Conservation (phyloP, 1,140 invertebrate genomes). For the Tetraneura akinire region DNA sequence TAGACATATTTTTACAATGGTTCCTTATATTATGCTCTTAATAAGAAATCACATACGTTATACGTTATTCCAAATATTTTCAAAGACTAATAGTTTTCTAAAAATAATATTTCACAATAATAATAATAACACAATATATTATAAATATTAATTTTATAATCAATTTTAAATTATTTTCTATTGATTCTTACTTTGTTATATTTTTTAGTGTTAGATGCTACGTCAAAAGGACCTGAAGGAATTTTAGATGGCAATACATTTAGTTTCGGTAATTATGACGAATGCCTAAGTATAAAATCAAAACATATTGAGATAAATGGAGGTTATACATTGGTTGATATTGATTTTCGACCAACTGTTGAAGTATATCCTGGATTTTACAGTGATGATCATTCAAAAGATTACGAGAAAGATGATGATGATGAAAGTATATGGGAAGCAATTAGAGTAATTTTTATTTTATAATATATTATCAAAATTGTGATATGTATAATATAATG, state of each 20-base stretch:
- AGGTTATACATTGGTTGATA: conserved; percentile 26
- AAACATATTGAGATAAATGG: conserved; percentile 18
- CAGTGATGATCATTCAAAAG: conserved; percentile 15
- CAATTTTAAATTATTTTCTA: not conserved
- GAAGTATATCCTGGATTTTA: not conserved
- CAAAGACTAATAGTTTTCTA: too few species aligned
- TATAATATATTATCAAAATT: not conserved
- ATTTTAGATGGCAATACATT: conserved; percentile 22
- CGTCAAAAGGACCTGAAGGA: conserved; percentile 41
- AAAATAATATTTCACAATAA: too few species aligned
- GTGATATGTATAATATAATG: too few species aligned
- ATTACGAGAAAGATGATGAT: not conserved
- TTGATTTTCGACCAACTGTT: conserved; percentile 23
- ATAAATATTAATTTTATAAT: too few species aligned
- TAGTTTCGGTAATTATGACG: conserved; percentile 38
- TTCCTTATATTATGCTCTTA: too few species aligned
- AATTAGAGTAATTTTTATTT: conserved; percentile 26
- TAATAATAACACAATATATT: too few species aligned
- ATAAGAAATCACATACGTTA: too few species aligned
- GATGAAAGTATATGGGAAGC: not conserved
- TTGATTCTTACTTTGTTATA: not conserved
- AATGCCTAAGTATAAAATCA: conserved; percentile 4
- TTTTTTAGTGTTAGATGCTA: conserved; percentile 41
- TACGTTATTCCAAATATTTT: too few species aligned
- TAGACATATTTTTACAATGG: too few species aligned